phyloP scores from a whole-genome alignment of 2,888 invertebrate species.

The Cheilosia soror region DNA sequence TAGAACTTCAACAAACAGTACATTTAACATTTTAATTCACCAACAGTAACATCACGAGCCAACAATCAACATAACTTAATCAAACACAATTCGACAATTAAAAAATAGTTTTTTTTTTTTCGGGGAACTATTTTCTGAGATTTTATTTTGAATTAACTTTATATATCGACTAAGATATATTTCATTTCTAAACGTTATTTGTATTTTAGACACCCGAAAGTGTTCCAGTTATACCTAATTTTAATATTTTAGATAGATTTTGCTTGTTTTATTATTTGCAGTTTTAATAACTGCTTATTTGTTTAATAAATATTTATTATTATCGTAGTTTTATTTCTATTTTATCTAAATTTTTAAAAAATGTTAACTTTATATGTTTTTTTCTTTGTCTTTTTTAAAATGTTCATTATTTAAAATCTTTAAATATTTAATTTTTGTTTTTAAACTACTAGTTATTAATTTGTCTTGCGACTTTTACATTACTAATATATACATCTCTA shows the following conservation, averaged over 20 bases:
- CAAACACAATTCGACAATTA: too few species aligned
- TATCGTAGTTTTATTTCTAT: slow-evolving; percentile 62
- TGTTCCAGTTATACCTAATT: slow-evolving; percentile 26
- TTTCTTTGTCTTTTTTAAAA: slow-evolving; percentile 67
- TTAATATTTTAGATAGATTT: slow-evolving; percentile 29
- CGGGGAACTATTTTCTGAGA: background rate
- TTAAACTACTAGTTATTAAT: slow-evolving; percentile 63
- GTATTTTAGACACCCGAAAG: slow-evolving; percentile 32
- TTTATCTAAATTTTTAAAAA: slow-evolving; percentile 80
- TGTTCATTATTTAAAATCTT: slow-evolving; percentile 57
- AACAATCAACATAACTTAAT: background rate
- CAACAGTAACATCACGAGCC: slow-evolving; percentile 7
- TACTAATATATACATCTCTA: slow-evolving; percentile 37
- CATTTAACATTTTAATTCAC: background rate
- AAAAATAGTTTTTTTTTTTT: too few species aligned
- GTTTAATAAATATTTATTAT: slow-evolving; percentile 45
- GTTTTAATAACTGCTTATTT: slow-evolving; percentile 38
- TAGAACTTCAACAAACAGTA: background rate
- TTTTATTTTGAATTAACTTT: slow-evolving; percentile 1
- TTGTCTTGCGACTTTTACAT: slow-evolving; percentile 34
- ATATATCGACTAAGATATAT: slow-evolving; percentile 10
- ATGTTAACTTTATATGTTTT: slow-evolving; percentile 73
- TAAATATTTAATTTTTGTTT: slow-evolving; percentile 60
- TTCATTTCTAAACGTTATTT: background rate
- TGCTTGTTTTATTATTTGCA: slow-evolving; percentile 42